Percentiles rank a stretch among this genome's conserved stretches.
phyloP scores from a whole-genome alignment of 2,888 invertebrate species.

The Formica aserva region DNA sequence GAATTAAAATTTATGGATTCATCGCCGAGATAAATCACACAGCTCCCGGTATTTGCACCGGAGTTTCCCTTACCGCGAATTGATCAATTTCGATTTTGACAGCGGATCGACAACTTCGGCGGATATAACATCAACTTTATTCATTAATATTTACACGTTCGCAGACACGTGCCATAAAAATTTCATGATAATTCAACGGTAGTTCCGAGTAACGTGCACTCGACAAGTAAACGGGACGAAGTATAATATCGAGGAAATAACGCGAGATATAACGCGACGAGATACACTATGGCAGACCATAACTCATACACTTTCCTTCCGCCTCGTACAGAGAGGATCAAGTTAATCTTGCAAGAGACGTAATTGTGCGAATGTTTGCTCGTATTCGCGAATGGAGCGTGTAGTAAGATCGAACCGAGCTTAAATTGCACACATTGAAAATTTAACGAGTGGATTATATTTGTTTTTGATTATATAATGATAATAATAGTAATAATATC shows the following conservation, averaged over 20 bases:
- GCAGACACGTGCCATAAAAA: neutral
- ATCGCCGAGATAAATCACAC: neutral
- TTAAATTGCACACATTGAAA: neutral
- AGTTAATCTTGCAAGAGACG: constrained; percentile 12
- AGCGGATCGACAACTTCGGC: neutral
- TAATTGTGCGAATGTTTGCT: constrained; percentile 11
- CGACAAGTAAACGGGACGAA: neutral
- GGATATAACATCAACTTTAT: neutral
- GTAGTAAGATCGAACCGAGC: neutral
- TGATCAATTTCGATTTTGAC: neutral
- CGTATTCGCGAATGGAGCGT: neutral
- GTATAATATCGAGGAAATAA: constrained; percentile 1
- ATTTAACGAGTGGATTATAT: neutral
- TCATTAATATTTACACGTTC: neutral
- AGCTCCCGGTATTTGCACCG: neutral
- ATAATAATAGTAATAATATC: neutral
- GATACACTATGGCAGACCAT: neutral
- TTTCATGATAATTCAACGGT: neutral
- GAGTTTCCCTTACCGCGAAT: neutral
- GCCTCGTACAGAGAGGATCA: neutral
- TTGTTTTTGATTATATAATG: neutral
- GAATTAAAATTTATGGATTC: constrained; percentile 29
- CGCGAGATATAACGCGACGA: neutral
- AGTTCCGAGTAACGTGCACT: neutral
- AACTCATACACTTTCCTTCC: constrained; percentile 2